A percentile compares a stretch with the other conserved stretches of the same genome.
These are phyloP conservation scores for Enteromius paludinosus DNA, from an alignment of 2,797 vertebrate genomes.

Conservation along the genomic window DNA sequence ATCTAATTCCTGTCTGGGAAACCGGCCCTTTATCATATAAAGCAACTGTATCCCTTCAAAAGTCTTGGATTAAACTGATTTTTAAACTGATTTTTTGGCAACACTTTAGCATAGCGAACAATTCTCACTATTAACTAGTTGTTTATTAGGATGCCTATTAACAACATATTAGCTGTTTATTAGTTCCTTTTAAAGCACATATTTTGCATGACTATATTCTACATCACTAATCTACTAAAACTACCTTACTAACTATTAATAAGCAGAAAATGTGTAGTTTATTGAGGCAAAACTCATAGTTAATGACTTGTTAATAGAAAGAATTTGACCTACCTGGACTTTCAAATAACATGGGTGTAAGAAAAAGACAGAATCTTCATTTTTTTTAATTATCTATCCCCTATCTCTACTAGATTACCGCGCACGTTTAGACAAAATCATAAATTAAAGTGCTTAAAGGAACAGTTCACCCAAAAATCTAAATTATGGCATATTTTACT, in stretches of 20 bases:
- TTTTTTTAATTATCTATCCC: neutral
- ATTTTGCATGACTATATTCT: no score
- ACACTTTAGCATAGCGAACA: neutral
- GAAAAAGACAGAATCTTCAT: neutral
- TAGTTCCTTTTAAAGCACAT: neutral
- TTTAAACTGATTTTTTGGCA: neutral
- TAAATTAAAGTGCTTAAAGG: neutral
- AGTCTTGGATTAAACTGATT: neutral
- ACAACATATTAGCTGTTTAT: neutral
- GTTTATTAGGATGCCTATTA: neutral
- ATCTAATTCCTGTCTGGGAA: no score
- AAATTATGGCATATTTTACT: neutral
- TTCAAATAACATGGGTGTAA: neutral
- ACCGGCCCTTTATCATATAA: neutral
- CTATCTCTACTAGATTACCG: neutral
- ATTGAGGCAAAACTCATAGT: no score
- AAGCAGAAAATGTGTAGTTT: neutral
- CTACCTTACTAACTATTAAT: neutral
- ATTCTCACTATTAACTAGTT: neutral
- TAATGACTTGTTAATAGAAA: no score
- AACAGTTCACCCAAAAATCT: no score
- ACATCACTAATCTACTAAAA: neutral
- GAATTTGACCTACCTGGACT: neutral
- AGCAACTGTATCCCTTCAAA: neutral
- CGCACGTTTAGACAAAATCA: neutral